Evolutionary conservation across 2,888 invertebrate genomes (phyloP).

Genomic region (Stenichneumon culpator): DNA sequence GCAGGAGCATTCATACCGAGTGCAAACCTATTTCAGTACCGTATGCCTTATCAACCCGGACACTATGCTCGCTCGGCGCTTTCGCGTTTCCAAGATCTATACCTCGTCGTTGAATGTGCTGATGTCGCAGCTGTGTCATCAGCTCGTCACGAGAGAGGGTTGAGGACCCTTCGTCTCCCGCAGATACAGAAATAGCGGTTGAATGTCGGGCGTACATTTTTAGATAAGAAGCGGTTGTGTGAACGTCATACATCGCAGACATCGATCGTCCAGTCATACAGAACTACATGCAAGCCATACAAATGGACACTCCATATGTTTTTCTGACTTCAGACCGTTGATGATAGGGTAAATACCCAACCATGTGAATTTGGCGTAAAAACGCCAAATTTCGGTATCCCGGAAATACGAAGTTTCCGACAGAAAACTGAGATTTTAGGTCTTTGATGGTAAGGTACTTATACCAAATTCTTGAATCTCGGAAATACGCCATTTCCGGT

Average conservation of each 20-base stretch:
- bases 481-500: too few relatives aligned
- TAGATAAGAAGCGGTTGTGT: constrained; percentile 16
- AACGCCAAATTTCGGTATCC: too few relatives aligned
- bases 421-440: too few relatives aligned
- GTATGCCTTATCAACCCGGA: constrained; percentile 59
- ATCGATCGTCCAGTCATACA: not conserved
- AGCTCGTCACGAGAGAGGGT: constrained; percentile 37
- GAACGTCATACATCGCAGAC: not conserved
- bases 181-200: constrained; percentile 22
- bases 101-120: constrained; percentile 42
- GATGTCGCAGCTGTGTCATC: constrained; percentile 62
- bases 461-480: too few relatives aligned
- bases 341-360: too few relatives aligned
- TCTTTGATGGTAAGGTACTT: too few relatives aligned
- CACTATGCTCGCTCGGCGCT: constrained; percentile 35
- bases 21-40: not conserved
- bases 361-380: too few relatives aligned
- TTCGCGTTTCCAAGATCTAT: constrained; percentile 26
- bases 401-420: too few relatives aligned
- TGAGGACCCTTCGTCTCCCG: constrained; percentile 20
- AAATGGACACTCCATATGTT: not conserved
- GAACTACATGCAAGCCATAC: not conserved
- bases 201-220: not conserved
- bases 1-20: constrained; percentile 14
- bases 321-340: not conserved